phyloP scores from a whole-genome alignment of 2,888 invertebrate species.

The Octonoba sinensis region DNA sequence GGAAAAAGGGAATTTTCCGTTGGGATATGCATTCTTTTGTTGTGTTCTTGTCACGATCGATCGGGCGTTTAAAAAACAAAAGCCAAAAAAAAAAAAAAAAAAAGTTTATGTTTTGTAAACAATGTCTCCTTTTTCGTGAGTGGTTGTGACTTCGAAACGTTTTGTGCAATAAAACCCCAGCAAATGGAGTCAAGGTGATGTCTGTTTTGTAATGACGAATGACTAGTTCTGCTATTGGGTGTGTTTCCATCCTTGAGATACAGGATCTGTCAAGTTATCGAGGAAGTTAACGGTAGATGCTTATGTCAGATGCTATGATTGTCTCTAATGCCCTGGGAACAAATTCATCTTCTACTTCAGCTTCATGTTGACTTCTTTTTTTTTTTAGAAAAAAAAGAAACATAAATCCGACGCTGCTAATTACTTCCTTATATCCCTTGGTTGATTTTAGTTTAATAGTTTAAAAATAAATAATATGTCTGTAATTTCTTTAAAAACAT shows the following conservation, averaged over 20 bases:
- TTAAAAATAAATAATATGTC: too few species aligned
- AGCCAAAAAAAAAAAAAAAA: too few species aligned
- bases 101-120: too few species aligned
- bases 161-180: too few species aligned
- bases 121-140: too few species aligned
- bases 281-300: slow-evolving; percentile 39
- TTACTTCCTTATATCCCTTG: slow-evolving; percentile 8
- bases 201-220: slow-evolving; percentile 9
- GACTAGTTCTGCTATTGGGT: slow-evolving; percentile 32
- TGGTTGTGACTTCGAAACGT: neutral
- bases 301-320: neutral
- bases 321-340: too few species aligned
- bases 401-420: too few species aligned
- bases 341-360: too few species aligned
- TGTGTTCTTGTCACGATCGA: neutral
- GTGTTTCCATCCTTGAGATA: slow-evolving; percentile 50
- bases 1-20: too few species aligned
- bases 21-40: neutral
- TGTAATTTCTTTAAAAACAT: too few species aligned
- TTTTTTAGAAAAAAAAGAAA: too few species aligned
- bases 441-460: neutral
- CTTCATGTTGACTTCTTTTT: too few species aligned
- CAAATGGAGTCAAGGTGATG: neutral
- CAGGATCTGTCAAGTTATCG: slow-evolving; percentile 27
- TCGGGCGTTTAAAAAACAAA: neutral